Base-by-base conservation (phyloP, 2,888 invertebrate genomes). In the Unio pictorum region DNA sequence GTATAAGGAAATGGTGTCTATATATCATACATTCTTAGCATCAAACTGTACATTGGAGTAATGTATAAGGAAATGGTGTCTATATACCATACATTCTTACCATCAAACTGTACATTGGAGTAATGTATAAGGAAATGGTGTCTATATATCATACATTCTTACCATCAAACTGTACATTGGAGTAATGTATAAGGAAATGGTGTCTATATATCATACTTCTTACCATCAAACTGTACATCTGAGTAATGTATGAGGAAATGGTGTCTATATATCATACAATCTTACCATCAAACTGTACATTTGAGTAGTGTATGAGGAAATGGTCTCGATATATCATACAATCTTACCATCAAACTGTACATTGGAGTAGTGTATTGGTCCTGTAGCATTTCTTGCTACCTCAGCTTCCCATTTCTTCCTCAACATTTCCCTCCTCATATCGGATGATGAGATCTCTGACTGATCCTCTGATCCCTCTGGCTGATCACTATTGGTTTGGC, bases 101-200 rank as follows among this genome's bases (percentile, higher is more conserved):
- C 20, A 30, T 62, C 18, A n/a, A 34, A 65, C 65, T 18, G 28
- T 28, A 28, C 28, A 28, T 28, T 28, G 2, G 28, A 28, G 28
- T 28, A 28, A 28, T 28, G 28, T 28, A 28, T 28, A 4, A 57
- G 57, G 28, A 28, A 28, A 28, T 28, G 28, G 28, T 28, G 3
- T 28, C 20, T 18, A 4, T 63, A 17, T 20, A 23, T 54, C 45
- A 28, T 28, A 28, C 18, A 58, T n/a, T 56, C 90, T 89, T 89
- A 95, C 95, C 95, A 90, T 96, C 95, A 90, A 95, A 96, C 69
- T 95, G 92, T 66, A 98, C 92, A 91, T 98, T 96, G 90, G 97
- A 95, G 88, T 98, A 98, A 91, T 98, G 97, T 92, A 90, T 95
- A 4, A 57, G 3, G 4, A 28, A 28, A 28, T 28, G 28, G 28